Base-by-base conservation (phyloP, 2,797 vertebrate species). In the Sebastes hubbsi region DNA sequence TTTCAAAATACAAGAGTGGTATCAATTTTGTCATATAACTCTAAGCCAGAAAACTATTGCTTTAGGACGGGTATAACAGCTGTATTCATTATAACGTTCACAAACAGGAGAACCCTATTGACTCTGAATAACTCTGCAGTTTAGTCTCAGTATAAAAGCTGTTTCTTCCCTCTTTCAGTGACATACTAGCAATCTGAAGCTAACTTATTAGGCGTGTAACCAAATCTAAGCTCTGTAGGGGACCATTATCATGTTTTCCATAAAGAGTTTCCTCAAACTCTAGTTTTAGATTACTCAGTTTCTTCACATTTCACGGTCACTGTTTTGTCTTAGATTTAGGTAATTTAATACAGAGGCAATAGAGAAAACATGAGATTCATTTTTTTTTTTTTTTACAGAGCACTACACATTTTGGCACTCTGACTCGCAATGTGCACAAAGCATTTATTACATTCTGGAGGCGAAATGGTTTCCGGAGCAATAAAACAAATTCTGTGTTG, bases 391-490 rank as follows among this genome's bases (percentile, higher is more conserved):
- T 77, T 70, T 84, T 70, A 73, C 27, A 77, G 49, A 68, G 74
- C 65, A 38, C 67, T 72, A 63, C 65, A 78, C 54, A 72, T 66
- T 77, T 76, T 63, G 72, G 46, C 77, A 66, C 71, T 66, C 20
- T 8, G 22, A 78, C 65, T 71, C 56, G 63, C 49, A 81, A 65
- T 56, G 72, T 72, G 38, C 63, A 80, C 78, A 59, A 75, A 81
- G 71, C 83, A 84, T 88, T 81, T 82, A 88, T 86, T 85, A 78
- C 49, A 83, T 81, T 80, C 58, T 7, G 36, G 70, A 38, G 72
- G n/a, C 12, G 13, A 81, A 87, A 76, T 65, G 16, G 20, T 69
- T 89, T 86, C 69, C 3, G 6, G 46, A 76, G 67, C 61, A 85
- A 81, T 81, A 78, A 78, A 71, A 80, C 68, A 80, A 58, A 79